Evolutionary conservation across 2,113 vertebrate genomes (phyloP).

Genomic region (Sterna hirundo): DNA sequence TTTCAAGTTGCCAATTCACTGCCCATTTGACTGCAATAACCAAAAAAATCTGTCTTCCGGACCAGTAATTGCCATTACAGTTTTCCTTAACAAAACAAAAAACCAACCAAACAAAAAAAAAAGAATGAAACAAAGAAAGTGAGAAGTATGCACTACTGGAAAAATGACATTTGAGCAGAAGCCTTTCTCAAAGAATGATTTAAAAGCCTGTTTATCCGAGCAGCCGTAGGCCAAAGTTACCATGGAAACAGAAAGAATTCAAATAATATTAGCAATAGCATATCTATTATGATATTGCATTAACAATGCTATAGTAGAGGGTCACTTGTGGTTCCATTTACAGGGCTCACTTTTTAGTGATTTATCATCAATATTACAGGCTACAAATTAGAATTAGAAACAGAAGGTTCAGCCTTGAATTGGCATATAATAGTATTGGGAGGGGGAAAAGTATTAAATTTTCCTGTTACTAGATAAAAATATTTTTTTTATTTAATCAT

Average conservation of each 20-base stretch:
- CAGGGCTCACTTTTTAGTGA: conserved; percentile 1
- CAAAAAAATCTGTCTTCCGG: neutral
- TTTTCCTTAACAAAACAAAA: neutral
- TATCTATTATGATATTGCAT: conserved; percentile 36
- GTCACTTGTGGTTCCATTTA: conserved; percentile 44
- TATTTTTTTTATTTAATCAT: neutral
- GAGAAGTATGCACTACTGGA: neutral
- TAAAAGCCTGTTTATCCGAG: conserved; percentile 58
- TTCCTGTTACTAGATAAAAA: neutral
- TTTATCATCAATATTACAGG: neutral
- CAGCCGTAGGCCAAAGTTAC: conserved; percentile 18
- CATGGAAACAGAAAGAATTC: conserved; percentile 64
- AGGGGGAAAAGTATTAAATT: neutral
- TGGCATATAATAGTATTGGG: neutral
- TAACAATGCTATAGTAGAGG: neutral
- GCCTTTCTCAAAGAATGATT: conserved; percentile 50
- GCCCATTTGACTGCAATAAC: neutral
- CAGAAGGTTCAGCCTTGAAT: neutral
- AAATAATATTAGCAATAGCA: conserved; percentile 64
- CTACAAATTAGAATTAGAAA: conserved; percentile 3
- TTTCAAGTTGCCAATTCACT: neutral
- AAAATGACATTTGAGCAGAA: conserved; percentile 41
- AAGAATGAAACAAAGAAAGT: neutral
- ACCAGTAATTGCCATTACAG: neutral
- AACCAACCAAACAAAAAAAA: no score